A percentile compares a stretch with the other conserved stretches of the same genome.
Conservation (phyloP, 2,113 vertebrate genomes). For the Murina feae region DNA sequence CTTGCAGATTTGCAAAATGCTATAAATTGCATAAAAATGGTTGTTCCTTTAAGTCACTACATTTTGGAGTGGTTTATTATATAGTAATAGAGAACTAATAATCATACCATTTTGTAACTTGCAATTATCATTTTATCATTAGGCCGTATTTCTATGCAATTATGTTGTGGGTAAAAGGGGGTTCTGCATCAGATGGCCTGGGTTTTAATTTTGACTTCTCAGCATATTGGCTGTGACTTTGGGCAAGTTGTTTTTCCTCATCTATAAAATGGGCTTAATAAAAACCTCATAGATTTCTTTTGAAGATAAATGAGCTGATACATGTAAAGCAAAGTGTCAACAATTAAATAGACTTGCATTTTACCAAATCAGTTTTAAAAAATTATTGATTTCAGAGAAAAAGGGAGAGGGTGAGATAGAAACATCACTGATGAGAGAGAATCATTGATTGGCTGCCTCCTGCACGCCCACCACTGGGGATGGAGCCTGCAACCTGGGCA, state of each 20-base stretch:
- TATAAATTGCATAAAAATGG: background rate
- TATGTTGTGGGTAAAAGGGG: background rate
- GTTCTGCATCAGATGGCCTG: background rate
- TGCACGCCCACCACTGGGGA: too few species aligned
- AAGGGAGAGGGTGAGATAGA: too few species aligned
- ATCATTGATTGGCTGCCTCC: too few species aligned
- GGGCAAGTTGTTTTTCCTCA: background rate
- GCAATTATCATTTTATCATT: background rate
- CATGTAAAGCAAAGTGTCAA: background rate
- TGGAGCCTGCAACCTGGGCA: too few species aligned
- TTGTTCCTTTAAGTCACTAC: background rate
- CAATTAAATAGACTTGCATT: background rate
- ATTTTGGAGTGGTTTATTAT: background rate
- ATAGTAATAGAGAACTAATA: background rate
- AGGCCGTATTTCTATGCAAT: background rate
- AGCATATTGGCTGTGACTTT: background rate
- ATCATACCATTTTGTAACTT: background rate
- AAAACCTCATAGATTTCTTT: background rate
- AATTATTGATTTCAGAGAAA: too few species aligned
- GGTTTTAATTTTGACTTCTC: background rate
- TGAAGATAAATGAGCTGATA: background rate
- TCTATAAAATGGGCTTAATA: background rate
- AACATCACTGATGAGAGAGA: too few species aligned
- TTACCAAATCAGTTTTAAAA: background rate
- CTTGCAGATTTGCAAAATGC: background rate